These are phyloP conservation scores for Cossypha caffra DNA, from an alignment of 2,797 vertebrate genomes.

Conservation along the genomic window DNA sequence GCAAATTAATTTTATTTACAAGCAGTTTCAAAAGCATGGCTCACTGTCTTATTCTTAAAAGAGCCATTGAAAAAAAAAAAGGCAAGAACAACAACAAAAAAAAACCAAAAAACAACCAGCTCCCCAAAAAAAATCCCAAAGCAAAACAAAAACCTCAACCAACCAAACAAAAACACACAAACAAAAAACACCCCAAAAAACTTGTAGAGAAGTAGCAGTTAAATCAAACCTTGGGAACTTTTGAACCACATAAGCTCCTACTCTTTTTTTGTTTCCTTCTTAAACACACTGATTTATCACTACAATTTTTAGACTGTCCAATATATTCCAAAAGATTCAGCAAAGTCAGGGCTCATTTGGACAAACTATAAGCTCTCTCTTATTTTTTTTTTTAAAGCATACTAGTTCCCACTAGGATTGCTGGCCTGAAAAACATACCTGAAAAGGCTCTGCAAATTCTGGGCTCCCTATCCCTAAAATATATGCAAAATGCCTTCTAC, in stretches of 20 bases:
- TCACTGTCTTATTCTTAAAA: background rate
- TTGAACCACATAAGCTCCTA: background rate
- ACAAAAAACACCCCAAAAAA: background rate
- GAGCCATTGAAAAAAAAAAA: background rate
- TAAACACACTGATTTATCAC: background rate
- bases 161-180: background rate
- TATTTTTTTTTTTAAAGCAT: background rate
- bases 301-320: background rate
- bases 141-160: background rate
- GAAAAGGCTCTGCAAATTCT: background rate
- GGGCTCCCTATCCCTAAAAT: background rate
- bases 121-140: no score
- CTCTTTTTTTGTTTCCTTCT: background rate
- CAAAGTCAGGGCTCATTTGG: background rate
- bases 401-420: background rate
- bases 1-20: background rate
- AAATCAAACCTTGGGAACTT: background rate
- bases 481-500: background rate
- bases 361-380: background rate
- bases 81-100: background rate
- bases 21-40: background rate
- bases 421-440: background rate
- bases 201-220: background rate
- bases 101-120: background rate
- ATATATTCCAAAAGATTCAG: background rate